A percentile compares a stretch with the other conserved stretches of the same genome.
These are phyloP conservation scores for Drosophila prolongata DNA, from an alignment of 2,888 invertebrate genomes.

Conservation along the genomic window DNA sequence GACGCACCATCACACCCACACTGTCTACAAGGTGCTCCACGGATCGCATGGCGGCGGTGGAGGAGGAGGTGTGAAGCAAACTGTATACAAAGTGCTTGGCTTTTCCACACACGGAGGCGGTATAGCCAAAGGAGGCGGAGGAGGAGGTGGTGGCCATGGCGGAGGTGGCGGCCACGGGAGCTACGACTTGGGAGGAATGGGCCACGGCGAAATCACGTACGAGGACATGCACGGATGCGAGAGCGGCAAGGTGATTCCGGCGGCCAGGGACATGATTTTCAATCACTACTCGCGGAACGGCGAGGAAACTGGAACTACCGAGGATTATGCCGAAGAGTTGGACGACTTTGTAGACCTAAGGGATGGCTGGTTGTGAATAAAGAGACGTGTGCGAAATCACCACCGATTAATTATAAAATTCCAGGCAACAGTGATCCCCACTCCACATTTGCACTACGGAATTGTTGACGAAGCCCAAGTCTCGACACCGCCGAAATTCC, in stretches of 20 bases:
- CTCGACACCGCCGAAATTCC: constrained; percentile 31
- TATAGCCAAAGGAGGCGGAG: constrained; percentile 73
- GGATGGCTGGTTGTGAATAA: constrained; percentile 75
- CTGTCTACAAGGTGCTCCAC: constrained; percentile 89
- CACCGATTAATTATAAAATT: constrained; percentile 75
- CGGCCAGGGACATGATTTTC: constrained; percentile 79
- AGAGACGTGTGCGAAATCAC: constrained; percentile 39
- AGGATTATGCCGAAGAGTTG: constrained; percentile 67
- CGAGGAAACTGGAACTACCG: constrained; percentile 41
- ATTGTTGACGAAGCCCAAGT: constrained; percentile 53
- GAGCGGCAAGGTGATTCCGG: constrained; percentile 65
- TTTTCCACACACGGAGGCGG: constrained; percentile 51
- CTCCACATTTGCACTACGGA: constrained; percentile 63
- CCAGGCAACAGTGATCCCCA: constrained; percentile 33
- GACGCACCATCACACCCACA: constrained; percentile 90
- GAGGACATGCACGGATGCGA: constrained; percentile 73
- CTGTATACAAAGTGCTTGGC: constrained; percentile 77
- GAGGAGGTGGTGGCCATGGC: constrained; percentile 83
- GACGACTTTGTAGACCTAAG: constrained; percentile 76
- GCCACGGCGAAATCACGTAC: constrained; percentile 71
- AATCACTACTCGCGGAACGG: constrained; percentile 82
- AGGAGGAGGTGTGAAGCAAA: constrained; percentile 84
- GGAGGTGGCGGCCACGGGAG: constrained; percentile 82
- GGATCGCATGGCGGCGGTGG: constrained; percentile 85
- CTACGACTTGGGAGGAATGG: constrained; percentile 69